Evolutionary conservation across 2,113 vertebrate genomes (phyloP).

Genomic region (Ictalurus punctatus): DNA sequence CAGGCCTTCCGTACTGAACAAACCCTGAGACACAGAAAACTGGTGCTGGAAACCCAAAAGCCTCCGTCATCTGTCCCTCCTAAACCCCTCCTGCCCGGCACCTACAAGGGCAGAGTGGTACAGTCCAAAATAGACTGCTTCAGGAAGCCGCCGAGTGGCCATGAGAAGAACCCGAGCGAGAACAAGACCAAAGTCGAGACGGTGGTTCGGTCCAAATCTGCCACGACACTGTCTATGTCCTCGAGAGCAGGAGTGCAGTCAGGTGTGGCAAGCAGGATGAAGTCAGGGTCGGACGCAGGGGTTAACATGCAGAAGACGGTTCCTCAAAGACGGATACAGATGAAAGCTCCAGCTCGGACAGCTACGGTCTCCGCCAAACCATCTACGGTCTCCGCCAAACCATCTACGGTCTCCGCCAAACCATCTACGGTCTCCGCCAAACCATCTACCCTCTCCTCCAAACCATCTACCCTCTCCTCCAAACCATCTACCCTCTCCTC

Average conservation of each 20-base stretch:
- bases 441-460: neutral
- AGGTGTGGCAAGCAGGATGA: constrained; percentile 40
- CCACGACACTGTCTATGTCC: constrained; percentile 17
- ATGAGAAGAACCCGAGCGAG: constrained; percentile 42
- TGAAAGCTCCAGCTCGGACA: constrained; percentile 41
- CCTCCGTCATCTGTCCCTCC: constrained; percentile 42
- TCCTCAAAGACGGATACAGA: constrained; percentile 9
- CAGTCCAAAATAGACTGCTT: constrained; percentile 90
- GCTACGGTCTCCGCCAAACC: constrained; percentile 3
- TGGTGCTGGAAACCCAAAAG: constrained; percentile 69
- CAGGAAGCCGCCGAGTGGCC: constrained; percentile 71
- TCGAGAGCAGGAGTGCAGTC: constrained; percentile 37
- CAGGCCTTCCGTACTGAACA: constrained; percentile 71
- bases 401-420: neutral
- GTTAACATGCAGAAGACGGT: constrained; percentile 28
- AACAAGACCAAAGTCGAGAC: constrained; percentile 43
- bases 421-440: too few relatives aligned
- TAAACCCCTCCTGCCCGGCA: constrained; percentile 76
- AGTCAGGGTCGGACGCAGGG: constrained; percentile 45
- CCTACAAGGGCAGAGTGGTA: constrained; percentile 84
- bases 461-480: neutral
- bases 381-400: neutral
- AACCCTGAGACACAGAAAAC: constrained; percentile 64
- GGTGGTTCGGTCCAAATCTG: constrained; percentile 42
- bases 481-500: neutral